Percentiles rank a stretch among this genome's conserved stretches.
Conservation (phyloP, 2,888 invertebrate genomes). For the Lithophane semibrunnea region DNA sequence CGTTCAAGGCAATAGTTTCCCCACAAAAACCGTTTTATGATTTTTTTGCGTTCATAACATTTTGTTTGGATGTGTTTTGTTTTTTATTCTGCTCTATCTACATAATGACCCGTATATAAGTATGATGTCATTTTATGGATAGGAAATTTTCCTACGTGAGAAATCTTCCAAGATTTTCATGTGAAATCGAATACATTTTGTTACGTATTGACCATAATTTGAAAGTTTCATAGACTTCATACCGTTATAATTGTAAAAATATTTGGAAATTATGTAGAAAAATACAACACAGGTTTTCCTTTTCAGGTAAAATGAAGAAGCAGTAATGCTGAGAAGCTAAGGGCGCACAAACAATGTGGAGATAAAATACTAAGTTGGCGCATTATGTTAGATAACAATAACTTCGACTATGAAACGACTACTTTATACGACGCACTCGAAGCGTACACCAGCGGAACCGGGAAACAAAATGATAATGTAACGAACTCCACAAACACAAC, state of each 20-base stretch:
- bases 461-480: slow-evolving; percentile 63
- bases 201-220: not conserved
- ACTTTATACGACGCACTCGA: slow-evolving; percentile 64
- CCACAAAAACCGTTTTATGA: slow-evolving; percentile 27
- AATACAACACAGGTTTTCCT: slow-evolving; percentile 20
- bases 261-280: not conserved
- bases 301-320: slow-evolving; percentile 54
- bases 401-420: slow-evolving; percentile 71
- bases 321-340: not conserved
- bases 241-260: not conserved
- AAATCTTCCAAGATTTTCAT: not conserved
- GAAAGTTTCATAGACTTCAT: not conserved
- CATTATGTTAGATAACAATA: slow-evolving; percentile 79
- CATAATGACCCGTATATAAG: not conserved
- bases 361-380: slow-evolving; percentile 35
- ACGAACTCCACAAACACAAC: slow-evolving; percentile 71
- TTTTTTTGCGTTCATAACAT: slow-evolving; percentile 28
- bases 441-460: slow-evolving; percentile 56
- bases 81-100: not conserved
- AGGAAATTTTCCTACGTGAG: not conserved
- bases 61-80: slow-evolving; percentile 5
- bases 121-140: not conserved
- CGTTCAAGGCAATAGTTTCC: slow-evolving; percentile 35
- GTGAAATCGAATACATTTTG: not conserved
- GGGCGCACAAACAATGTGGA: slow-evolving; percentile 51